Evolutionary conservation across 1,140 invertebrate genomes (phyloP).

Genomic region (Stenopsyche tienmushanensis): DNA sequence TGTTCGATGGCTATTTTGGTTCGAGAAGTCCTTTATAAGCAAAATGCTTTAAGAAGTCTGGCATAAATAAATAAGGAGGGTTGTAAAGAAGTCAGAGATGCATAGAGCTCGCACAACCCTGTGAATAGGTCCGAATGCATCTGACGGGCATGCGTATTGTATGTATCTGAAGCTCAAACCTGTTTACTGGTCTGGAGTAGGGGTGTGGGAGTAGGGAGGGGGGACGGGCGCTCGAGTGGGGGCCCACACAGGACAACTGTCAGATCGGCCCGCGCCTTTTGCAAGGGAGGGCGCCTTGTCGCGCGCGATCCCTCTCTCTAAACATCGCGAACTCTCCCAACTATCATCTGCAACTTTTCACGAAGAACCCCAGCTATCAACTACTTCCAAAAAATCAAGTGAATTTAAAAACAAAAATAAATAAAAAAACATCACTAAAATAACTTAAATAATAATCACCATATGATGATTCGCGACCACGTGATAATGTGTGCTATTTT

Average conservation of each 20-base stretch:
- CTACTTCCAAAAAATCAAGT: too few species aligned
- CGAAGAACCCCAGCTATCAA: neutral
- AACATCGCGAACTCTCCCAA: too few species aligned
- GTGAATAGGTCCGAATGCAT: neutral
- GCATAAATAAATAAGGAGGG: too few species aligned
- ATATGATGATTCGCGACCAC: too few species aligned
- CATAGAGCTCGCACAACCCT: neutral
- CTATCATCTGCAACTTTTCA: neutral
- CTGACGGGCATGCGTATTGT: neutral
- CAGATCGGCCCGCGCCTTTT: slow-evolving; percentile 18
- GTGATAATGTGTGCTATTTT: too few species aligned
- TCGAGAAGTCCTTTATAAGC: too few species aligned
- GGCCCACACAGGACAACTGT: slow-evolving; percentile 6
- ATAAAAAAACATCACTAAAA: too few species aligned
- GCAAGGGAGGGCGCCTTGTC: neutral
- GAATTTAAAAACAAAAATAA: too few species aligned
- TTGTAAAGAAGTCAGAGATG: too few species aligned
- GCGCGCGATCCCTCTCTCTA: neutral
- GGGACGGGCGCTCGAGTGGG: slow-evolving; percentile 2
- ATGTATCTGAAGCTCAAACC: slow-evolving; percentile 4
- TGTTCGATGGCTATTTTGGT: too few species aligned
- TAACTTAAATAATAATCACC: too few species aligned
- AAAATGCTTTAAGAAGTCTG: too few species aligned
- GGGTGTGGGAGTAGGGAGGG: slow-evolving; percentile 2
- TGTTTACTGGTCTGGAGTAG: slow-evolving; percentile 3